A percentile compares a stretch with the other conserved stretches of the same genome.
Conservation (phyloP, 2,888 invertebrate species). For the Drosophila phalerata region DNA sequence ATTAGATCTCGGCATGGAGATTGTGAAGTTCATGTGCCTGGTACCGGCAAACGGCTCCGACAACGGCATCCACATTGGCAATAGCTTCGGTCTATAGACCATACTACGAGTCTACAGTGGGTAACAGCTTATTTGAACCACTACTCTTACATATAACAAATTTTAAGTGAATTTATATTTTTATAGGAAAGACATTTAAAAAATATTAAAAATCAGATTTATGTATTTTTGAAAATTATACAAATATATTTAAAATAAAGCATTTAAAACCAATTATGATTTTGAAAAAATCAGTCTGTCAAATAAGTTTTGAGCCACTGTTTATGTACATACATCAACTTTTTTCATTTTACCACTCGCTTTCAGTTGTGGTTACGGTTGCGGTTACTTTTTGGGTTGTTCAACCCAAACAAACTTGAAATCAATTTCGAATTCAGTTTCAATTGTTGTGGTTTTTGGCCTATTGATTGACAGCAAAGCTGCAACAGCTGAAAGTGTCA, state of each 20-base stretch:
- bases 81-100: not conserved
- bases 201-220: too few relatives aligned
- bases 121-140: too few relatives aligned
- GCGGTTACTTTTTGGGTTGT: slow-evolving; percentile 53
- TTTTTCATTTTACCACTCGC: slow-evolving; percentile 50
- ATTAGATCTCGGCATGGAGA: slow-evolving; percentile 63
- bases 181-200: too few relatives aligned
- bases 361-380: slow-evolving; percentile 52
- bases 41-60: slow-evolving; percentile 8
- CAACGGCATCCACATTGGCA: slow-evolving; percentile 3
- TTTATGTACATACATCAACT: slow-evolving; percentile 14
- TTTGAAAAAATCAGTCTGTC: too few relatives aligned
- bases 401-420: slow-evolving; percentile 55
- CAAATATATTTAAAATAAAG: too few relatives aligned
- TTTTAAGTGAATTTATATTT: too few relatives aligned
- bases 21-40: slow-evolving; percentile 63
- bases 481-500: slow-evolving; percentile 8
- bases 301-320: too few relatives aligned
- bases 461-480: slow-evolving; percentile 25
- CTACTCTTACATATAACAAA: too few relatives aligned
- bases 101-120: not conserved
- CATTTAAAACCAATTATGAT: too few relatives aligned
- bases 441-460: slow-evolving; percentile 23
- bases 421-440: slow-evolving; percentile 21
- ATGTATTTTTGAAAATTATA: too few relatives aligned